Conservation (phyloP, 2,113 vertebrate species). For the Ageneiosus marmoratus region DNA sequence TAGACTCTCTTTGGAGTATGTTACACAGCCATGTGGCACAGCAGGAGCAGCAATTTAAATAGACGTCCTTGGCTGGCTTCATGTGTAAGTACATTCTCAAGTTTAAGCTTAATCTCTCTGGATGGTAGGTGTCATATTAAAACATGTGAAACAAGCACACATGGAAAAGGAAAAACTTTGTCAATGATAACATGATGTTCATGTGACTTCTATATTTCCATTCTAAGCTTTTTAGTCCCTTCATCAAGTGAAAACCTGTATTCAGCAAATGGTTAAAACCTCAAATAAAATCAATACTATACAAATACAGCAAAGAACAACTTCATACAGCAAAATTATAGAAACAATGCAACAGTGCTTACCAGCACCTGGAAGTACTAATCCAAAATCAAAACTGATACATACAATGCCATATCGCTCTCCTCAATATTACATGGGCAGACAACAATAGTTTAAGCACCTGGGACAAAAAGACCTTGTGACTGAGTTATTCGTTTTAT, state of each 20-base stretch:
- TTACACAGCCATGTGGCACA: not conserved
- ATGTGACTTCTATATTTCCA: not conserved
- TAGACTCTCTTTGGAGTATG: not conserved
- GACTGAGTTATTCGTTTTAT: too few relatives aligned
- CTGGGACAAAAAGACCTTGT: not conserved
- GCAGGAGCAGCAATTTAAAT: not conserved
- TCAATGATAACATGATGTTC: not conserved
- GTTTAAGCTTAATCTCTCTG: not conserved
- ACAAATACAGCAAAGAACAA: not conserved
- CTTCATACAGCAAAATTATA: not conserved
- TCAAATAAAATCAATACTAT: not conserved
- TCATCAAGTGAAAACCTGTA: not conserved
- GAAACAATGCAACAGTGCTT: not conserved
- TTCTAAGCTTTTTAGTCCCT: not conserved
- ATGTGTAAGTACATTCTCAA: not conserved
- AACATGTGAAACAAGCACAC: not conserved
- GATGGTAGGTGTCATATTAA: not conserved
- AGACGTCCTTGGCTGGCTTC: not conserved
- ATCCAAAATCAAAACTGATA: not conserved
- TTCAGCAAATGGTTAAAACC: too few relatives aligned
- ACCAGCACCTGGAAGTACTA: not conserved
- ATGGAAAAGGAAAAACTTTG: not conserved
- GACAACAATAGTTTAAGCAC: not conserved
- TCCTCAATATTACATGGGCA: too few relatives aligned
- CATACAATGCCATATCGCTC: too few relatives aligned